A percentile compares a stretch with the other conserved stretches of the same genome.
Evolutionary conservation across 2,113 vertebrate species (phyloP).

Genomic region (Coptodon rendalli): DNA sequence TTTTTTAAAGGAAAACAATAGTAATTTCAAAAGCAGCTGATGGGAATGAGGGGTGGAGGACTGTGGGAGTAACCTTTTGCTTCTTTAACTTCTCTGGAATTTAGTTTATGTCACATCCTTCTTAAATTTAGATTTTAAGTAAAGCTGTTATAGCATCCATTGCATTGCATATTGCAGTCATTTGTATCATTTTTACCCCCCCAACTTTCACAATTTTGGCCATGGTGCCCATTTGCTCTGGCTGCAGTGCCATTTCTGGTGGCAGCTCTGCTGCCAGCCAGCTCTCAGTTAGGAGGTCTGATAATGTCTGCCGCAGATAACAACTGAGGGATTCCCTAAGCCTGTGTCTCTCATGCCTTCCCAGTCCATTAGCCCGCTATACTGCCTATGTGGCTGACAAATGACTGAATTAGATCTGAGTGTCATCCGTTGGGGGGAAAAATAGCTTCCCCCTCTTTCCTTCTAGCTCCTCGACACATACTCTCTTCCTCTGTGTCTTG

Average conservation of each 20-base stretch:
- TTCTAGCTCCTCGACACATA: slow-evolving; percentile 9
- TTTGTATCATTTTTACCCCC: not conserved
- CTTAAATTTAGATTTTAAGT: not conserved
- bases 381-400: slow-evolving; percentile 27
- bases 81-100: not conserved
- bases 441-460: not conserved
- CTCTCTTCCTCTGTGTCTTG: not conserved
- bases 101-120: not conserved
- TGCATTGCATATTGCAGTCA: not conserved
- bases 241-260: not conserved
- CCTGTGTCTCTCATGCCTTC: slow-evolving; percentile 35
- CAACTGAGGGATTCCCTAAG: slow-evolving; percentile 33
- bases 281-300: slow-evolving; percentile 29
- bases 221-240: not conserved
- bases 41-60: not conserved
- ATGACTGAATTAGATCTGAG: slow-evolving; percentile 44
- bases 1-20: not conserved
- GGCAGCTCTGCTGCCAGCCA: slow-evolving; percentile 23
- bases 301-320: slow-evolving; percentile 53
- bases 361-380: slow-evolving; percentile 45
- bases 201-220: not conserved
- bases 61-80: not conserved
- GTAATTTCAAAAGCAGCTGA: not conserved
- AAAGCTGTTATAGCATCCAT: not conserved
- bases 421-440: not conserved